These are phyloP conservation scores for Cyrtorhinus lividipennis DNA, from an alignment of 1,140 invertebrate species.

Conservation along the genomic window DNA sequence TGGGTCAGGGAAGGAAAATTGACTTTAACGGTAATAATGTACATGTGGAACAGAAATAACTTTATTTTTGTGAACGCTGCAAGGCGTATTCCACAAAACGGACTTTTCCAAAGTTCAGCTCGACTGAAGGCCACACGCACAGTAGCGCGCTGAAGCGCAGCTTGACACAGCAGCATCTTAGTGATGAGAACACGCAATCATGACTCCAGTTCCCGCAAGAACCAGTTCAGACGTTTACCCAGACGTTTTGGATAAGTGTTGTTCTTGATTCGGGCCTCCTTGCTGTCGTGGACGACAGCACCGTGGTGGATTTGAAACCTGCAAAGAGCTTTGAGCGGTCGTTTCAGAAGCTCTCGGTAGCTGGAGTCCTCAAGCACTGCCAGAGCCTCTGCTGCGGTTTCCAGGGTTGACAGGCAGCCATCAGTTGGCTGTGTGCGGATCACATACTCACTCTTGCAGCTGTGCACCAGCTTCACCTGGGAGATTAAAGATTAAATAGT, in stretches of 20 bases:
- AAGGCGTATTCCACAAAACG: too few relatives aligned
- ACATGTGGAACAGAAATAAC: too few relatives aligned
- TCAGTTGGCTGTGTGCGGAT: constrained; percentile 87
- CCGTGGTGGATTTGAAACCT: constrained; percentile 75
- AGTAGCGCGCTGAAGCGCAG: too few relatives aligned
- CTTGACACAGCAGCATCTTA: too few relatives aligned
- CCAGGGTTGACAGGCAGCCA: constrained; percentile 77
- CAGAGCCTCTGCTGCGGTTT: constrained; percentile 72
- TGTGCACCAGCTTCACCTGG: constrained; percentile 57
- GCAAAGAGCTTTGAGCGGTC: constrained; percentile 68
- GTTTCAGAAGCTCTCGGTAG: constrained; percentile 50
- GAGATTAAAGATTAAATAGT: too few relatives aligned
- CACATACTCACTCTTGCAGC: constrained; percentile 66
- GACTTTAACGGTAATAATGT: too few relatives aligned
- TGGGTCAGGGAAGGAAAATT: too few relatives aligned
- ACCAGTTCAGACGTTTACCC: constrained; percentile 46
- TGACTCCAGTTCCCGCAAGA: constrained; percentile 16
- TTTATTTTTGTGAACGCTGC: too few relatives aligned
- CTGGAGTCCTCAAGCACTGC: constrained; percentile 56
- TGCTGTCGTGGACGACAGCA: constrained; percentile 82
- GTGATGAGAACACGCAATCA: not conserved
- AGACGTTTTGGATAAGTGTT: constrained; percentile 70
- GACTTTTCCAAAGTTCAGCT: too few relatives aligned
- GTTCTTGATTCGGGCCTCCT: constrained; percentile 73
- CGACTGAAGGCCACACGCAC: too few relatives aligned